phyloP scores from a whole-genome alignment of 2,113 vertebrate genomes.

The Platichthys flesus region DNA sequence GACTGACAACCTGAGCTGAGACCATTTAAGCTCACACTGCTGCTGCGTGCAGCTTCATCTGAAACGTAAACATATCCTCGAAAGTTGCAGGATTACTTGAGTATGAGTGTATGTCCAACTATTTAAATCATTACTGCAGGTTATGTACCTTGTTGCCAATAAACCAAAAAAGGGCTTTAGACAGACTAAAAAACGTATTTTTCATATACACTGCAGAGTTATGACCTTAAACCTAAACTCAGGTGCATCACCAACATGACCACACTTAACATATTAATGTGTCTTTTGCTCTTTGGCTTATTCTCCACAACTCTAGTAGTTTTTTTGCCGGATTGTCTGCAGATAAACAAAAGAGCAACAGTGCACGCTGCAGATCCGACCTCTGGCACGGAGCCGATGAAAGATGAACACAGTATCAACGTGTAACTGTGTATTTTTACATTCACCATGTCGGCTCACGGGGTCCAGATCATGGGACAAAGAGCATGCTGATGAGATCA shows the following conservation, averaged over 20 bases:
- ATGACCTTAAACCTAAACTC: too few species aligned
- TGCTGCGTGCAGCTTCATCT: too few species aligned
- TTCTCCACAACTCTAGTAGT: too few species aligned
- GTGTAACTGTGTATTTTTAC: slow-evolving; percentile 33
- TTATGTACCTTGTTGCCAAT: too few species aligned
- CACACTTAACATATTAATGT: not conserved
- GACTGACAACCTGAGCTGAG: not conserved
- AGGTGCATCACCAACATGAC: too few species aligned
- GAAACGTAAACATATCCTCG: too few species aligned
- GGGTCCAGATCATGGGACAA: slow-evolving; percentile 45
- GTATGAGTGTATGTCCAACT: too few species aligned
- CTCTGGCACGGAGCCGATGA: not conserved
- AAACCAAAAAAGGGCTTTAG: not conserved
- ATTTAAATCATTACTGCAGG: too few species aligned
- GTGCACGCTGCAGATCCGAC: not conserved
- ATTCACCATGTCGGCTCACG: slow-evolving; percentile 8
- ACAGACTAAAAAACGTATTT: not conserved
- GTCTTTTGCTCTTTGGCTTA: not conserved
- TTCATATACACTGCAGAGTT: too few species aligned
- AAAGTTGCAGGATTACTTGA: too few species aligned
- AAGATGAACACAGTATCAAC: not conserved
- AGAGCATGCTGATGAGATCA: slow-evolving; percentile 49
- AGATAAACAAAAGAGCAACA: slow-evolving; percentile 2
- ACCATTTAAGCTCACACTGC: not conserved
- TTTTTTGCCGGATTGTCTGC: not conserved